Evolutionary conservation across 1,140 invertebrate genomes (phyloP), one percentile per base, ranked within the genome.

Genomic region (Chionoecetes opilio): DNA sequence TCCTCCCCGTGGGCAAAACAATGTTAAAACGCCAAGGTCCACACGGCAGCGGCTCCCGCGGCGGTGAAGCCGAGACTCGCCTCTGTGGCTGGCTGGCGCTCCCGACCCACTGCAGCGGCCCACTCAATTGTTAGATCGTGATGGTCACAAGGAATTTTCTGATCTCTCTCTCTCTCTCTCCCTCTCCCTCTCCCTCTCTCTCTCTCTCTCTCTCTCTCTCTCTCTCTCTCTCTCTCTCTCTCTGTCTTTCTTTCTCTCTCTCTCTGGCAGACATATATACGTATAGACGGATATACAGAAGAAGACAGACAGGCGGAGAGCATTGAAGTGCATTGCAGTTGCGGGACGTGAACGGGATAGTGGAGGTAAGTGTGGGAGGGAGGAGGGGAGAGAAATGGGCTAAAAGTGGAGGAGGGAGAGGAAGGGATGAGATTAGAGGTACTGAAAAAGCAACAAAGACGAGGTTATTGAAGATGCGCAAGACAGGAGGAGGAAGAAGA

Each of bases 131-230:
- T 26, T 53, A 53, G 38, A 53, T 90, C 88, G 88, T 90, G 88
- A 90, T 90, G 88, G 88, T 53, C 88, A 31, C 41, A 46, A 31
- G 41, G 88, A 90, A 90, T 90, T 90, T 53, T 53, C 38, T 53
- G 35, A 41, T 41, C 53, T 63, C 17, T 21, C 53, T 63, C 53
- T 63, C 53, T 63, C 53, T 63, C 53, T 63, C 53, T 63, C 53
- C 26, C 53, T 63, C 53, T 63, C 53, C 26, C 53, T 63, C 53
- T 63, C 53, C 26, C 53, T 63, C 53, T 63, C 53, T 86, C 85
- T 86, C 85, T 86, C 85, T 86, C 85, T 86, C 85, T 86, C 85
- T 86, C 85, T 86, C 85, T 86, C 85, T 86, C 85, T 37, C 85
- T 86, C 85, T 31, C 85, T 37, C 35, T 86, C 35, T 37, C 35